Evolutionary conservation across 64 coral and sea anemone species (phyloP).

Genomic region (Stichodactyla mertensii): DNA sequence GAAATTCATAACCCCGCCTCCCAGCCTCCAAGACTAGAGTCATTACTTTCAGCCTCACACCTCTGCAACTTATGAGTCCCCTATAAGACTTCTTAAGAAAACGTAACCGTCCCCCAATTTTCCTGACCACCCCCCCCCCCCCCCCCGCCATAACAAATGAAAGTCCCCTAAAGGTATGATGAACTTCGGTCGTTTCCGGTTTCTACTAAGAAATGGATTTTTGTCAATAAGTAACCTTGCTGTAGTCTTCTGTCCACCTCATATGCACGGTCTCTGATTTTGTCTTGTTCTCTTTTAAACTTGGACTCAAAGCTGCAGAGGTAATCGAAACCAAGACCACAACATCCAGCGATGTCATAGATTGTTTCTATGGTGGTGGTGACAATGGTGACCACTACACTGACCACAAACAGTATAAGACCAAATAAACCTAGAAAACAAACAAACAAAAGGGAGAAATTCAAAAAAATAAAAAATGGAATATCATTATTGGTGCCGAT

Average conservation of each 20-base stretch:
- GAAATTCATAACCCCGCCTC: too few relatives aligned
- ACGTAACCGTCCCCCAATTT: too few relatives aligned
- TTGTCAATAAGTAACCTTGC: background rate
- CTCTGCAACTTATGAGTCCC: too few relatives aligned
- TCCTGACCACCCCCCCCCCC: too few relatives aligned
- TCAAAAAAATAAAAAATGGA: background rate
- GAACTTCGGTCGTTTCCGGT: too few relatives aligned
- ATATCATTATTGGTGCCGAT: too few relatives aligned
- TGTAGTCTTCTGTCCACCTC: background rate
- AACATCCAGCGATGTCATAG: conserved; percentile 25
- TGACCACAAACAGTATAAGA: conserved; percentile 7
- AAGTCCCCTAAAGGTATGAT: too few relatives aligned
- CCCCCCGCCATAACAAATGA: too few relatives aligned
- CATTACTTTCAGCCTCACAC: too few relatives aligned
- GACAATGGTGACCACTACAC: background rate
- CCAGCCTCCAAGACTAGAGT: too few relatives aligned
- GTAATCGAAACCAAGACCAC: background rate
- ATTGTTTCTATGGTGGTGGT: conserved; percentile 9
- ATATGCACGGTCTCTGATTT: background rate
- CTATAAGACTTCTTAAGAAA: too few relatives aligned
- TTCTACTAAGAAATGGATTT: too few relatives aligned
- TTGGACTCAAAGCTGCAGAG: conserved; percentile 14
- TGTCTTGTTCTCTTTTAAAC: background rate
- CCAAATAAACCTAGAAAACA: background rate
- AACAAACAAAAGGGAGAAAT: background rate